Evolutionary conservation across 2,797 vertebrate genomes (phyloP), one percentile per base, ranked within the genome.

Genomic region (Sphenodon punctatus): DNA sequence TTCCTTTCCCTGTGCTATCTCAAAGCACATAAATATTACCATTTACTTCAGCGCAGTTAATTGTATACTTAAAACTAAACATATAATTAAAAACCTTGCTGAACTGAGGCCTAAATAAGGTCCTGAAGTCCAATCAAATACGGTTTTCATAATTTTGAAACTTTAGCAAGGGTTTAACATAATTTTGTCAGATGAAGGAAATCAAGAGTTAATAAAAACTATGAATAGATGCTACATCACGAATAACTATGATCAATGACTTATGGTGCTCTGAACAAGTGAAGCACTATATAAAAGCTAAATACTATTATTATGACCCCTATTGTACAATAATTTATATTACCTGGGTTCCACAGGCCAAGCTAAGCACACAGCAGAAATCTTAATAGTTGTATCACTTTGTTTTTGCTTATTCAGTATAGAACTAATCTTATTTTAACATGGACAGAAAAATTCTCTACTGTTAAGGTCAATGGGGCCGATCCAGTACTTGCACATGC

Each of bases 281-380:
- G 12, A 61, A 85, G 60, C n/a, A 42, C 10, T 63, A 22, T 6
- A 3, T 3, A 60, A 6, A 15, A 43, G 34, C 23, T 58, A 36
- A 58, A 20, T 36, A 36, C 0, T 58, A 13, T 25, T 70, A 61
- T 0, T 11, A 48, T 48, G 85, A 46, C 8, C 42, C 59, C 27
- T 64, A 46, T n/a, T 34, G 49, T 0, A 75, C 46, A 0, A 0
- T 16, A 3, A 17, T 66, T 30, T 20, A 58, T 32, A 70, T 2
- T 60, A 67, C 0, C 0, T 5, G 46, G 67, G 49, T 2, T 19
- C 23, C 43, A 14, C 32, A 11, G 5, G 75, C 23, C 8, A 10
- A 82, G 13, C 49, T 55, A 49, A 72, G 27, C 8, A 73, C 20
- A 7, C 67, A 55, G 15, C 7, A 79, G 78, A 76, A 83, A 32